Evolutionary conservation across 2,888 invertebrate species (phyloP), one percentile per base, ranked within the genome.

Genomic region (Schizaphis graminum): DNA sequence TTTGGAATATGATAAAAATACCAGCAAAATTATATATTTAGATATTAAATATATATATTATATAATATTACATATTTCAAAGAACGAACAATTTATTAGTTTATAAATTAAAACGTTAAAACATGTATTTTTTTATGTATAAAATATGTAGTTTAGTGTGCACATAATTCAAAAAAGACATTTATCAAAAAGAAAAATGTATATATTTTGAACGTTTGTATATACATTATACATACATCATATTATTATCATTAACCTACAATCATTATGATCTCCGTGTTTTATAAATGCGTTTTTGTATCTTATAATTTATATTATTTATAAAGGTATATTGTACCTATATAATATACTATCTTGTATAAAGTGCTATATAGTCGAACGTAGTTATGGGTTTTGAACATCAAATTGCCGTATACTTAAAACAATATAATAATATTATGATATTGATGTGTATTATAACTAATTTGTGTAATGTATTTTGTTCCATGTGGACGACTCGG

Each of bases 391-490:
- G 28, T 91, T 85, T 44, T 53, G 21, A 91, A n/a, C 41, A 57
- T 85, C n/a, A 44, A 91, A 57, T 44, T 56, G 41, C 85, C 41
- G 56, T n/a, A 56, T n/a, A 56, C 28, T 85, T 44, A 10, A 57
- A 28, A 44, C 53, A 44, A 85, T 85, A 57, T 90, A 28, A 49
- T 67, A 47, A 47, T 67, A 16, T 56, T 8, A 85, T 56, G 35
- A 11, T 57, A 86, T 57, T 35, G 56, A 61, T 57, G 91, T 44
- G 47, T 57, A 28, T 47, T 57, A 47, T 57, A 35, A 91, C 47
- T 91, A 91, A 91, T 91, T 86, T 91, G 57, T 91, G 35, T 94
- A 61, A 94, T 85, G 85, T 90, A 35, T 94, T 85, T 61, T 89
- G 85, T 94, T 94, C 85, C 90, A 90, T 90, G 57, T 90, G 85